Evolutionary conservation across 2,797 vertebrate species (phyloP).

Genomic region (Rhinichthys osculus): DNA sequence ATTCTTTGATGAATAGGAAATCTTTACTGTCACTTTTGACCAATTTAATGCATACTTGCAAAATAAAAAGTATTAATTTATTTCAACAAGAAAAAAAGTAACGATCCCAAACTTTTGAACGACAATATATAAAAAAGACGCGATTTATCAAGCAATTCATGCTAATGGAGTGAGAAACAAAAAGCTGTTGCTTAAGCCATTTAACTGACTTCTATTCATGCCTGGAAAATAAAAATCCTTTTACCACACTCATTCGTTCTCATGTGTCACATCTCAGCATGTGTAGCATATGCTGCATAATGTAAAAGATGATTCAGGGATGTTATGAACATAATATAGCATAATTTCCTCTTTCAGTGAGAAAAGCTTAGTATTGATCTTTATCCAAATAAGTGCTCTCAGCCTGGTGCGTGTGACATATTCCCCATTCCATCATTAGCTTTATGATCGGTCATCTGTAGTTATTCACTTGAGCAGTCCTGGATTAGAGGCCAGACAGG

Average conservation of each 20-base stretch:
- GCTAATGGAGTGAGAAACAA: constrained; percentile 20
- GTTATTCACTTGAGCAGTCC: constrained; percentile 12
- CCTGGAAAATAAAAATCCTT: constrained; percentile 26
- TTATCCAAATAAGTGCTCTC: constrained; percentile 28
- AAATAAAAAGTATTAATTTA: not conserved
- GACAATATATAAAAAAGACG: not conserved
- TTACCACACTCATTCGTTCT: constrained; percentile 28
- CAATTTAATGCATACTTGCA: not conserved
- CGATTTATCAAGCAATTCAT: not conserved
- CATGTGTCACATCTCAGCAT: constrained; percentile 23
- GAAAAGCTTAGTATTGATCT: not conserved
- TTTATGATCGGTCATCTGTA: constrained; percentile 41
- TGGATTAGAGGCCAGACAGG: constrained; percentile 21
- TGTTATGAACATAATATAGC: constrained; percentile 17
- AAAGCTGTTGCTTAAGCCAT: constrained; percentile 9
- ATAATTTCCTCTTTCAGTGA: not conserved
- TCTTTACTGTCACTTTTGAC: not conserved
- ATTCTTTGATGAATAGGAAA: not conserved
- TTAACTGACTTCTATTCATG: constrained; percentile 29
- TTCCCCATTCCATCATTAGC: constrained; percentile 29
- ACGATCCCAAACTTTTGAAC: constrained; percentile 1
- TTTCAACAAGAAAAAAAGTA: not conserved
- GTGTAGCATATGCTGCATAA: constrained; percentile 43
- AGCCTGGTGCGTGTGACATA: not conserved
- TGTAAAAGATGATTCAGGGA: constrained; percentile 19